Percentiles rank a stretch among this genome's conserved stretches.
Conservation (phyloP, 1,140 invertebrate genomes). For the Diabrotica undecimpunctata region DNA sequence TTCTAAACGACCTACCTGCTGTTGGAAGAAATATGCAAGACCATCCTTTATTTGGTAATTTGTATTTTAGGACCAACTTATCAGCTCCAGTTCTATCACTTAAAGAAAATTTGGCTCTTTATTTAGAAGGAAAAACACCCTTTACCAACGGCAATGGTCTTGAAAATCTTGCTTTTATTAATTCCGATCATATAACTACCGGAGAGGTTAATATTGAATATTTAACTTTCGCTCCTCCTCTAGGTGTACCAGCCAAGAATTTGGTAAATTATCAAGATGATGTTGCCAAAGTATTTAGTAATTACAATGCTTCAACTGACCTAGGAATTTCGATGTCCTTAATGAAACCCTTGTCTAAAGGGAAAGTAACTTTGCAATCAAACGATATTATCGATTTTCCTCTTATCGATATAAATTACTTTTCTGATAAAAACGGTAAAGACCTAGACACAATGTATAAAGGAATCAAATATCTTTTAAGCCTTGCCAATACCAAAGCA, state of each 20-base stretch:
- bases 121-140: conserved; percentile 16
- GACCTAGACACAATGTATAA: conserved; percentile 63
- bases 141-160: conserved; percentile 4
- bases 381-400: conserved; percentile 72
- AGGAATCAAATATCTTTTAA: conserved; percentile 57
- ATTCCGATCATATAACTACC: background rate
- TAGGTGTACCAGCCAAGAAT: background rate
- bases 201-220: background rate
- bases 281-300: background rate
- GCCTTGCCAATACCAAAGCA: conserved; percentile 55
- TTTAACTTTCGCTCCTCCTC: background rate
- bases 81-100: background rate
- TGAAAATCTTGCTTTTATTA: conserved; percentile 9
- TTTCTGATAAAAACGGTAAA: conserved; percentile 53
- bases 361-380: conserved; percentile 62
- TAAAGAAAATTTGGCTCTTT: conserved; percentile 14
- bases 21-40: conserved; percentile 74
- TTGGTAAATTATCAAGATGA: background rate
- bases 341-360: conserved; percentile 69
- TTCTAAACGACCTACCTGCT: conserved; percentile 61
- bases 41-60: conserved; percentile 61
- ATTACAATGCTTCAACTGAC: conserved; percentile 4
- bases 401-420: conserved; percentile 73
- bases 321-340: conserved; percentile 58
- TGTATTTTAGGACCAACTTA: conserved; percentile 42